These are phyloP conservation scores for Meta bourneti DNA, from an alignment of 2,888 invertebrate species.

Conservation along the genomic window DNA sequence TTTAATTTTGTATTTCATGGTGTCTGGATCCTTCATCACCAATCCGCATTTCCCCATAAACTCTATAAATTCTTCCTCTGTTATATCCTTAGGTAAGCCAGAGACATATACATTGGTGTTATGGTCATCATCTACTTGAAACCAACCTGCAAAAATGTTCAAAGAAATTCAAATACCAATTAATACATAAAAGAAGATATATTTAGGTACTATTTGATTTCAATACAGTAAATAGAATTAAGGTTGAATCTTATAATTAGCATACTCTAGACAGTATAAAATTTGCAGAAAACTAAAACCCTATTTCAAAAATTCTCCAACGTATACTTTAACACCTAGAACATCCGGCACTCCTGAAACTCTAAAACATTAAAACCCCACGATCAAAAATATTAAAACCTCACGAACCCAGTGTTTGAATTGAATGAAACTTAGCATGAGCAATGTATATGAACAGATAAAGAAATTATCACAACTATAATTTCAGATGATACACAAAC, in stretches of 20 bases:
- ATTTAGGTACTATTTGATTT: neutral
- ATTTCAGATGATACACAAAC: too few relatives aligned
- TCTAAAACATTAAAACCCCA: too few relatives aligned
- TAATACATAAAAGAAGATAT: neutral
- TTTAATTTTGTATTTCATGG: conserved; percentile 92
- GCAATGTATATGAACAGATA: too few relatives aligned
- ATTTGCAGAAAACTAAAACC: too few relatives aligned
- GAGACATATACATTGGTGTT: conserved; percentile 98
- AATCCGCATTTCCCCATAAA: conserved; percentile 98
- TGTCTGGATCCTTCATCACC: conserved; percentile 91
- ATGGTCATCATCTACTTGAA: conserved; percentile 91
- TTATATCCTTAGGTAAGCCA: conserved; percentile 92
- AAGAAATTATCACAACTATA: too few relatives aligned
- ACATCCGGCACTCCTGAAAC: too few relatives aligned
- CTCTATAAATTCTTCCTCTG: conserved; percentile 91
- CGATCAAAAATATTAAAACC: too few relatives aligned
- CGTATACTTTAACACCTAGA: too few relatives aligned
- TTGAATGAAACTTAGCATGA: too few relatives aligned
- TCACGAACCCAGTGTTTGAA: too few relatives aligned
- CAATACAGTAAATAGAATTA: neutral
- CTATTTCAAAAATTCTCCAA: too few relatives aligned
- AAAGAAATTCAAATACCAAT: neutral
- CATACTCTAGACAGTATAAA: too few relatives aligned
- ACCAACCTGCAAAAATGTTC: conserved; percentile 86
- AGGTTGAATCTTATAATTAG: neutral